Evolutionary conservation across 1,140 invertebrate species (phyloP).

Genomic region (Dryas iulia): DNA sequence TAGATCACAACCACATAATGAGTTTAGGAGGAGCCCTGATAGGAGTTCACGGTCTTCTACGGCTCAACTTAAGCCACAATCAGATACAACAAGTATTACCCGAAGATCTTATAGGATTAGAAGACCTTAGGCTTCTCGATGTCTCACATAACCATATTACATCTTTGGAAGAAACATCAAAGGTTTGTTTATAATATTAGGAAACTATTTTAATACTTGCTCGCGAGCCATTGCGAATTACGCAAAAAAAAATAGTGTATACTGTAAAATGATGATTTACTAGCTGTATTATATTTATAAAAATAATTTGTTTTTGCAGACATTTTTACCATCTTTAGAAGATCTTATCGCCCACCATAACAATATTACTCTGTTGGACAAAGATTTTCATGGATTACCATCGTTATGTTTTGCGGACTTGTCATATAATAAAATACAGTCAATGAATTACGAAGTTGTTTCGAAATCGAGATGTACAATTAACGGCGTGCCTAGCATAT

Average conservation of each 20-base stretch:
- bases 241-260: neutral
- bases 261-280: neutral
- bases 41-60: conserved; percentile 85
- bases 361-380: conserved; percentile 84
- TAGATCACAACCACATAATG: conserved; percentile 87
- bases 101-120: conserved; percentile 87
- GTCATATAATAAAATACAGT: conserved; percentile 86
- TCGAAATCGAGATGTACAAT: conserved; percentile 88
- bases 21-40: conserved; percentile 86
- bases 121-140: conserved; percentile 86
- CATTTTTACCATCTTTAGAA: conserved; percentile 87
- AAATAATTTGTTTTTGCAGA: conserved; percentile 79
- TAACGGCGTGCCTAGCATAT: conserved; percentile 86
- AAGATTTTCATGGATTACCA: conserved; percentile 90
- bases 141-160: conserved; percentile 88
- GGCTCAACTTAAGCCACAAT: conserved; percentile 88
- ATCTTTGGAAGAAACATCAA: conserved; percentile 88
- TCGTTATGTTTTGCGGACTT: conserved; percentile 88
- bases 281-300: neutral
- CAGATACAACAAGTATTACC: conserved; percentile 85
- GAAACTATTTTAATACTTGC: conserved; percentile 4
- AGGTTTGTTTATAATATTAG: conserved; percentile 80
- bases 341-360: conserved; percentile 89
- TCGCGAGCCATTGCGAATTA: conserved; percentile 45
- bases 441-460: conserved; percentile 86